Evolutionary conservation across 2,797 vertebrate genomes (phyloP).

Genomic region (Rhabdomys pumilio): DNA sequence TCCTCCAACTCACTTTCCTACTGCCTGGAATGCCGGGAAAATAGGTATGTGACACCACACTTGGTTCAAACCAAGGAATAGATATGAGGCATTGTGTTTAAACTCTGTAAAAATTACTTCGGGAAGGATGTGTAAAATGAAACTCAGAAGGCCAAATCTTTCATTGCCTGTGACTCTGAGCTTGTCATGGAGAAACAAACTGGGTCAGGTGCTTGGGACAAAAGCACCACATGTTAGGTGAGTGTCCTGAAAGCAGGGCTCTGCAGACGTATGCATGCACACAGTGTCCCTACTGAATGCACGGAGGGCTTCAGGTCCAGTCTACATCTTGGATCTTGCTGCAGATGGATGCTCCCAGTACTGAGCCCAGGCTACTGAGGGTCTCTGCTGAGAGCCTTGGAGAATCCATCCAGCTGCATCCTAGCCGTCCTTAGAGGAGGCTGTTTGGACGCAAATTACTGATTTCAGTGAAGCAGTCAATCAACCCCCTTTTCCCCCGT

Average conservation of each 20-base stretch:
- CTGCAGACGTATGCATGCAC: background rate
- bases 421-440: slow-evolving; percentile 86
- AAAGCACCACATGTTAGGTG: too few species aligned
- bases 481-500: slow-evolving; percentile 81
- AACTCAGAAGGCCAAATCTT: background rate
- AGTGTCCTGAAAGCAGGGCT: accelerated
- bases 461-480: slow-evolving; percentile 88
- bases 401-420: slow-evolving; percentile 85
- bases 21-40: background rate
- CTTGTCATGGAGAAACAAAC: too few species aligned
- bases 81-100: background rate
- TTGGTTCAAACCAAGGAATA: background rate
- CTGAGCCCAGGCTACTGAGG: slow-evolving; percentile 77
- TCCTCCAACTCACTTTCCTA: background rate
- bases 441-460: slow-evolving; percentile 88
- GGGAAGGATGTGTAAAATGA: background rate
- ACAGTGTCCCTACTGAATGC: background rate
- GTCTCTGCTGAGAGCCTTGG: slow-evolving; percentile 86
- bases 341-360: slow-evolving; percentile 84
- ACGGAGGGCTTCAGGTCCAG: background rate
- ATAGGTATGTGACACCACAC: background rate
- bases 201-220: background rate
- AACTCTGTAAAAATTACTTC: slow-evolving; percentile 24
- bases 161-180: background rate
- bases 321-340: slow-evolving; percentile 84